Conservation (phyloP, 1,140 invertebrate genomes). For the Leucophenga varia region DNA sequence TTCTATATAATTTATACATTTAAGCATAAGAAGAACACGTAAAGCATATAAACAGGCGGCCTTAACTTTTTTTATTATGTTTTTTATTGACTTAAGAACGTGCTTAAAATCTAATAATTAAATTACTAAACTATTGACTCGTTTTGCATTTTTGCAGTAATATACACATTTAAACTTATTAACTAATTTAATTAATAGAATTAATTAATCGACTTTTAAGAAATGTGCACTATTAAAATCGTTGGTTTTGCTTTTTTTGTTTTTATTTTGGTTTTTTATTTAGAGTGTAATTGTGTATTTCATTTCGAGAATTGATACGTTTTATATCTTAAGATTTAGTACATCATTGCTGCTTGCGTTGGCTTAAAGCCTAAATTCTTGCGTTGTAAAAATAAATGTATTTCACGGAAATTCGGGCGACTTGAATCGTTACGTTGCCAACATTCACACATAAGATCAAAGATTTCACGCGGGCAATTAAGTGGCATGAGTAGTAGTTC, state of each 20-base stretch:
- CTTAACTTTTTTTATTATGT: no score
- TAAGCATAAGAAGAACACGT: no score
- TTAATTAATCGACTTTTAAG: constrained; percentile 1
- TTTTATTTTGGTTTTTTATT: not conserved
- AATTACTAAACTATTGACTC: no score
- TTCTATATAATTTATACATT: constrained; percentile 7
- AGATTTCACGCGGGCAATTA: constrained; percentile 87
- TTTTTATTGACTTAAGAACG: no score
- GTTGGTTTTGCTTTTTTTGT: constrained; percentile 5
- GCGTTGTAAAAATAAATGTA: constrained; percentile 86
- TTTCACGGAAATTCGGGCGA: constrained; percentile 87
- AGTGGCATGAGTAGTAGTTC: constrained; percentile 73
- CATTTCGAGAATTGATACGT: no score
- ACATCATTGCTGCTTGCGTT: constrained; percentile 33
- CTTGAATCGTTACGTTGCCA: constrained; percentile 85
- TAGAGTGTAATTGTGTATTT: not conserved
- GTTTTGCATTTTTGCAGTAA: constrained; percentile 1
- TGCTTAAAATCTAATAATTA: no score
- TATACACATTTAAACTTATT: constrained; percentile 7
- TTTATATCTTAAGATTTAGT: constrained; percentile 20
- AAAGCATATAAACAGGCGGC: no score
- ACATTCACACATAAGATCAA: constrained; percentile 91
- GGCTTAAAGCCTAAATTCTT: constrained; percentile 85
- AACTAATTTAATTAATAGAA: not conserved
- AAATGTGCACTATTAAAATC: constrained; percentile 1